Base-by-base conservation (phyloP, 1,140 invertebrate genomes). In the Lerema accius region DNA sequence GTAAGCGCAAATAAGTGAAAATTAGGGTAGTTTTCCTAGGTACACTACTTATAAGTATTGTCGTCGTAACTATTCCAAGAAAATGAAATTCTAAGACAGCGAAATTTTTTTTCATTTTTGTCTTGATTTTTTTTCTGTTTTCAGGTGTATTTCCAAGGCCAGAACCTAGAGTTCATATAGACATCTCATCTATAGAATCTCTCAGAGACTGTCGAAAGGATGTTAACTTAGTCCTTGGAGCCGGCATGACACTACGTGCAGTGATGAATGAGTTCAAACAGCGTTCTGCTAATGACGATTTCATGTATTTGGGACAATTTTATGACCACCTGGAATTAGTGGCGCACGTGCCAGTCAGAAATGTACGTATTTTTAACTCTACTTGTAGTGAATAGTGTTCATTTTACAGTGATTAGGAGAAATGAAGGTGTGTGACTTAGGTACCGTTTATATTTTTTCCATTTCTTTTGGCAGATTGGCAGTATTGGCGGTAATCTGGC, bases 401-500 rank as follows among this genome's bases (percentile, higher is more conserved):
- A n/a, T n/a, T n/a, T n/a, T n/a, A n/a, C n/a, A n/a, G n/a, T n/a
- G n/a, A n/a, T n/a, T n/a, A n/a, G n/a, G n/a, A n/a, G n/a, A n/a
- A n/a, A n/a, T n/a, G n/a, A n/a, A n/a, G n/a, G n/a, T n/a, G n/a
- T n/a, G n/a, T n/a, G n/a, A n/a, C n/a, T n/a, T n/a, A n/a, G n/a
- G n/a, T n/a, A n/a, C n/a, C n/a, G n/a, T n/a, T n/a, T n/a, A n/a
- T 42, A 11, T 40, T 56, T 46, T 28, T 19, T 23, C 2, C 19
- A 23, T 3, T 23, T 23, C 32, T 45, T 32, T 17, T 92, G 88
- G 43, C 73, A 94, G 94, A 92, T 92, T 63, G 95, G 94, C 39
- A 94, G 94, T 10, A 89, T 96, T 62, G 96, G 94, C 48, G 96
- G 96, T 9, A 97, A 97, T 76, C 86, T 97, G 58, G 94, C 94